Evolutionary conservation across 2,113 vertebrate genomes (phyloP), one percentile per base, ranked within the genome.

Genomic region (Xiphias gladius): DNA sequence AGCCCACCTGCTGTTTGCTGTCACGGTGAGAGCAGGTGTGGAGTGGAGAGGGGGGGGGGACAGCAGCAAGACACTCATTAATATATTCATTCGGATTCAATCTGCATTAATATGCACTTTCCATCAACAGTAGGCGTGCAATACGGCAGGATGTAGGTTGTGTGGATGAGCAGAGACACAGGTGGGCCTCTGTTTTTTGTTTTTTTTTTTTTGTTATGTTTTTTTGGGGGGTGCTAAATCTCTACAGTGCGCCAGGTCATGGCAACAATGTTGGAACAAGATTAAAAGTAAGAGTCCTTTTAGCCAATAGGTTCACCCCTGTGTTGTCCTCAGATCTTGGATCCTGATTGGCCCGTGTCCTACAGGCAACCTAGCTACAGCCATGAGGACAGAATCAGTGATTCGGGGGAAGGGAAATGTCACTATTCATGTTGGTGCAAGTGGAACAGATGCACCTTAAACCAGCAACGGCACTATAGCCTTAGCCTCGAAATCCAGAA

Each of bases 51-150:
- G n/a, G n/a, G 70, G 67, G 64, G 57, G 76, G 37, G n/a, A 58
- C 48, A 91, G 75, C 85, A 89, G 86, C 76, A 86, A 73, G 80
- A 69, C 76, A 50, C 79, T 86, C 88, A 88, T 90, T 85, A 81
- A 89, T 90, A 86, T 55, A 79, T 83, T 28, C 26, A 82, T 87
- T 55, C n/a, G 26, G 59, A 66, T 79, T 84, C 75, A 77, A 76
- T 76, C 54, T 83, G 84, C 76, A 48, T 66, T 64, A 64, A 76
- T 71, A 19, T 67, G 64, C 30, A 22, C 72, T 82, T 73, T 69
- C 72, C 71, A 72, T 32, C 72, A 74, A 8, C 65, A 61, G 59
- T 50, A 55, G 67, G 72, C 39, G 28, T 59, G 55, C 67, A 35
- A 80, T 69, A 55, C 30, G 77, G 67, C 73, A 80, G 65, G 19